These are phyloP conservation scores for Melospiza melodia DNA, from an alignment of 2,113 vertebrate species.

Conservation along the genomic window DNA sequence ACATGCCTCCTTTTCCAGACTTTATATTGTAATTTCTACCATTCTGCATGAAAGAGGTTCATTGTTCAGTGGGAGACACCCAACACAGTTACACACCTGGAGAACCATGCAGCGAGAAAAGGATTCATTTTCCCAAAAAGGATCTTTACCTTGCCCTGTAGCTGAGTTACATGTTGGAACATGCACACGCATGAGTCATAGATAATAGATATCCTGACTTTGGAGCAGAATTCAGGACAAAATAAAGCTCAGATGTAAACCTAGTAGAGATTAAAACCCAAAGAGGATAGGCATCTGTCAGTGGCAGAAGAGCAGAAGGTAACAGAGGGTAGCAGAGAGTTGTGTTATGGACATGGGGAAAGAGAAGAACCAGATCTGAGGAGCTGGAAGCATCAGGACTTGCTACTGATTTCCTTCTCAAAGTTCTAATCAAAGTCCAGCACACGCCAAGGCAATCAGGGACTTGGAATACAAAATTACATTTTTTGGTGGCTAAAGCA, in stretches of 20 bases:
- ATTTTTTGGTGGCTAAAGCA: background rate
- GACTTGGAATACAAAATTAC: background rate
- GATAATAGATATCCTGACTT: background rate
- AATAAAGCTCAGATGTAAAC: background rate
- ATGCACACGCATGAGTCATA: background rate
- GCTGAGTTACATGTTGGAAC: background rate
- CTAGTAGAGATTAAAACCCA: background rate
- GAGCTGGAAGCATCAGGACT: background rate
- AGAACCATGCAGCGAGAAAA: background rate
- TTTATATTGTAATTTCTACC: background rate
- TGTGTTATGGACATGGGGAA: fast-evolving
- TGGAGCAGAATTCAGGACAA: background rate
- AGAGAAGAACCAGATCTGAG: background rate
- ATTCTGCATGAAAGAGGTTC: background rate
- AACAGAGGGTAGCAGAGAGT: background rate
- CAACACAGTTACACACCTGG: background rate
- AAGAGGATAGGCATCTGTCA: background rate
- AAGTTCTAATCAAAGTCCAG: background rate
- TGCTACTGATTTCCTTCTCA: background rate
- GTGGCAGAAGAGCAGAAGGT: background rate
- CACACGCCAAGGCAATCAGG: background rate
- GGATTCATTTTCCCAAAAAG: background rate
- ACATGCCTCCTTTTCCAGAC: background rate
- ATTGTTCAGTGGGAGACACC: background rate
- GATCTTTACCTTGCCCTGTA: background rate